Conservation (phyloP, 2,888 invertebrate genomes). For the Quadroppia sp. region DNA sequence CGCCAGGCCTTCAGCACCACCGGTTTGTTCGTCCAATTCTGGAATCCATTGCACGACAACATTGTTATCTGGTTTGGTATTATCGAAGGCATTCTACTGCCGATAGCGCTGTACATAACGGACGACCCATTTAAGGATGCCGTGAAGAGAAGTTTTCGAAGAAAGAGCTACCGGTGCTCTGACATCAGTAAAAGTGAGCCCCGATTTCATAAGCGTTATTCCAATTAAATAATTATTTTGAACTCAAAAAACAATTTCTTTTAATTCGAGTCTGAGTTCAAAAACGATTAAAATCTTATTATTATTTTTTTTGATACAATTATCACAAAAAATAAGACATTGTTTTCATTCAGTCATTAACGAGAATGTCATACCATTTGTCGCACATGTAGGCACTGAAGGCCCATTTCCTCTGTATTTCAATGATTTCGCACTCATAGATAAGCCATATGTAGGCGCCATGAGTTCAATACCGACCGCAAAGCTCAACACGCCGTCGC, state of each 20-base stretch:
- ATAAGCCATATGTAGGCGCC: conserved; percentile 37
- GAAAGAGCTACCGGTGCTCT: conserved; percentile 44
- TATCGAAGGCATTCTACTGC: conserved; percentile 60
- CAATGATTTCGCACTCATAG: conserved; percentile 39
- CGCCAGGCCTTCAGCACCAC: conserved; percentile 50
- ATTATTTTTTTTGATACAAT: background rate
- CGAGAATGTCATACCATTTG: background rate
- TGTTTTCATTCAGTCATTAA: too few species aligned
- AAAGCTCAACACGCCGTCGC: conserved; percentile 21
- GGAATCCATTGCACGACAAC: conserved; percentile 57
- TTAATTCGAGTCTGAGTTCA: background rate
- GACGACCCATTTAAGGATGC: conserved; percentile 58
- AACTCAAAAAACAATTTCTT: conserved; percentile 6
- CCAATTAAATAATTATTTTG: conserved; percentile 22
- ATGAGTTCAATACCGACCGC: conserved; percentile 36
- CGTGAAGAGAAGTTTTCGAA: conserved; percentile 47
- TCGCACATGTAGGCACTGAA: conserved; percentile 1
- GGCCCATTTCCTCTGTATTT: conserved; percentile 34
- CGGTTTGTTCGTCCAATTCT: conserved; percentile 56
- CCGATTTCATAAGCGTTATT: background rate
- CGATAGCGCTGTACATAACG: conserved; percentile 59
- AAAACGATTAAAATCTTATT: background rate
- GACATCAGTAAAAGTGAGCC: conserved; percentile 43
- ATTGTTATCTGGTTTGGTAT: conserved; percentile 60
- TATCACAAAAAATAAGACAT: too few species aligned